Evolutionary conservation across 2,113 vertebrate species (phyloP).

Genomic region (Numida meleagris): DNA sequence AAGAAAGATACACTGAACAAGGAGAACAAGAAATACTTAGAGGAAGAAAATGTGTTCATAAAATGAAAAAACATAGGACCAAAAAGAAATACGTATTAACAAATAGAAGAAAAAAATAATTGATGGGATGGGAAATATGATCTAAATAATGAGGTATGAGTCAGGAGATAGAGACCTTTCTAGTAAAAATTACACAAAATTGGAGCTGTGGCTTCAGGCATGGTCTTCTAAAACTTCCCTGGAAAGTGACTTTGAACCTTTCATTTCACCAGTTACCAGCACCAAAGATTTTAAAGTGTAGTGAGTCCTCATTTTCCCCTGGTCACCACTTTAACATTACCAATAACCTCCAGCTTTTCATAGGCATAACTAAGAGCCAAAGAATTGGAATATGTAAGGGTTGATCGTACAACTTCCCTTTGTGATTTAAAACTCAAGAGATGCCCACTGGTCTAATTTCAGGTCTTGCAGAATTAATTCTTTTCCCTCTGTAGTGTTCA

Average conservation of each 20-base stretch:
- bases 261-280: background rate
- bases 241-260: background rate
- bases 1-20: background rate
- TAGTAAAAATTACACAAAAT: background rate
- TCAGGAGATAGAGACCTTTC: background rate
- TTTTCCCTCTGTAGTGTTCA: background rate
- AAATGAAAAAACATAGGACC: rapidly evolving
- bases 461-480: background rate
- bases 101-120: background rate
- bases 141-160: background rate
- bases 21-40: background rate
- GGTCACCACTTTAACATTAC: background rate
- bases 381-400: background rate
- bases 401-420: background rate
- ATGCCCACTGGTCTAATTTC: background rate
- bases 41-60: background rate
- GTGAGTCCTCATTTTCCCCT: rapidly evolving
- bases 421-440: background rate
- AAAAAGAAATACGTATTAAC: background rate
- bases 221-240: background rate
- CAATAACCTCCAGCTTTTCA: background rate
- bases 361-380: rapidly evolving
- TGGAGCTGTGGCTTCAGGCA: background rate
- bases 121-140: background rate
- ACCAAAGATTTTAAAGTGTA: background rate